These are phyloP conservation scores for Eumerus sabulonum DNA, from an alignment of 2,888 invertebrate genomes.

Conservation along the genomic window DNA sequence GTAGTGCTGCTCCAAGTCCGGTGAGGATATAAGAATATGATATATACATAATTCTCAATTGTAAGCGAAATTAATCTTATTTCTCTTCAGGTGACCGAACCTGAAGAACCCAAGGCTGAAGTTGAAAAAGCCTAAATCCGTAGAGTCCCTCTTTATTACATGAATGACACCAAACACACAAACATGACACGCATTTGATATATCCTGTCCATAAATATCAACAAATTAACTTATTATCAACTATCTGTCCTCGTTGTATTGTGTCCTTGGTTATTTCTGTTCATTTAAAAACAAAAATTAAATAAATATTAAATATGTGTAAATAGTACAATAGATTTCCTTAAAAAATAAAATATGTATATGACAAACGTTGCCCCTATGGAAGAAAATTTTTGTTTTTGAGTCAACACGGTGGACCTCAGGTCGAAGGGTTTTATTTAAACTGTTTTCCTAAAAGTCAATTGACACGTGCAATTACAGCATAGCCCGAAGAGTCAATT, in stretches of 20 bases:
- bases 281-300: conserved; percentile 28
- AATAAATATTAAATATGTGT: conserved; percentile 16
- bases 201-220: conserved; percentile 62
- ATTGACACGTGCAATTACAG: no score
- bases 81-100: conserved; percentile 31
- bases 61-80: not conserved
- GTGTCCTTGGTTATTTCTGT: not conserved
- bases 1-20: conserved; percentile 73
- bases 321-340: conserved; percentile 42
- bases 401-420: not conserved
- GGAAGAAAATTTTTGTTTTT: conserved; percentile 19
- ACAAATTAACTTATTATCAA: conserved; percentile 18
- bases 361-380: conserved; percentile 30
- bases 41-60: no score
- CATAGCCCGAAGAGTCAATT: no score
- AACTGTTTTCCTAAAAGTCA: not conserved
- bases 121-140: conserved; percentile 53
- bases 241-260: not conserved
- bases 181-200: conserved; percentile 44
- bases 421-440: not conserved
- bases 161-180: conserved; percentile 70
- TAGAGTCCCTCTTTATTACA: conserved; percentile 68
- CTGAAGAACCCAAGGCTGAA: conserved; percentile 48
- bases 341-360: conserved; percentile 24
- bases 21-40: conserved; percentile 21